phyloP scores from a whole-genome alignment of 2,797 vertebrate species.

The Malacoctenus gilli region DNA sequence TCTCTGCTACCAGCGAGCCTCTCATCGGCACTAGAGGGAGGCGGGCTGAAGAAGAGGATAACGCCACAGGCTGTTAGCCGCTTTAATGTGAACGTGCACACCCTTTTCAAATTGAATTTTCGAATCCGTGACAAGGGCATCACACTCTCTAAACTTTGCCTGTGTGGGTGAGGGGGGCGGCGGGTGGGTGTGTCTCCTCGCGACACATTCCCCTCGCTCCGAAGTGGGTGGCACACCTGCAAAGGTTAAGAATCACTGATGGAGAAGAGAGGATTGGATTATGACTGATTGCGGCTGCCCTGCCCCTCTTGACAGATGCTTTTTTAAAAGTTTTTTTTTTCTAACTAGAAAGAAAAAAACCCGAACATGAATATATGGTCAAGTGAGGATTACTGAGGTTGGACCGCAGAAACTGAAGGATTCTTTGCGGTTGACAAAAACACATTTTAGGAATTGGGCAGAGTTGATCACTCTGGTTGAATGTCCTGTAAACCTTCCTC shows the following conservation, averaged over 20 bases:
- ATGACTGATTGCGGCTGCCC: background rate
- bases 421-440: too few species aligned
- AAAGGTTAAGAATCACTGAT: slow-evolving; percentile 1
- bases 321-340: slow-evolving; percentile 1
- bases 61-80: background rate
- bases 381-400: too few species aligned
- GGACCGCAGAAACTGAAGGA: too few species aligned
- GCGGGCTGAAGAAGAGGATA: background rate
- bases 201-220: background rate
- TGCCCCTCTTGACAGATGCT: background rate
- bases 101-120: slow-evolving; percentile 1
- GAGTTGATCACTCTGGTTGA: too few species aligned
- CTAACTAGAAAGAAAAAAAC: background rate
- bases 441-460: too few species aligned
- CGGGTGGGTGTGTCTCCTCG: background rate
- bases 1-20: background rate
- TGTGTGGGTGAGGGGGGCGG: background rate
- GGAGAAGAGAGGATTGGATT: background rate
- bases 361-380: too few species aligned
- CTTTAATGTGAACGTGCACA: background rate
- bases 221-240: background rate
- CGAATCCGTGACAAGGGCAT: background rate
- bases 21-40: slow-evolving; percentile 8
- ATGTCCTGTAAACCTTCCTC: too few species aligned
- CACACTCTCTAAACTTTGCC: slow-evolving; percentile 4